phyloP scores from a whole-genome alignment of 2,888 invertebrate species.

The Macaria notata region DNA sequence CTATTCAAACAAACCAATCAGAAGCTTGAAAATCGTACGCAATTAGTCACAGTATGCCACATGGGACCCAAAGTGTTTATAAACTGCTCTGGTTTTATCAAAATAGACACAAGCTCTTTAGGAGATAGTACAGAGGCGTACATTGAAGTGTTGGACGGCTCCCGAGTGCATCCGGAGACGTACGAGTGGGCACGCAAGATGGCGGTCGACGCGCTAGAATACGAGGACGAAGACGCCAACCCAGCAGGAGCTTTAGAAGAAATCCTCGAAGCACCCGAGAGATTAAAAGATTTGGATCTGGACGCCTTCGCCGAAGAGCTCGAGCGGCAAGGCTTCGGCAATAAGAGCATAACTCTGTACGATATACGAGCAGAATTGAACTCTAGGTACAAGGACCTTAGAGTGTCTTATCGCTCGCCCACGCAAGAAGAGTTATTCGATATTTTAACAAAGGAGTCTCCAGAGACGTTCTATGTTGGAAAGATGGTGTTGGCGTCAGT shows the following conservation, averaged over 20 bases:
- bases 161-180: slow-evolving; percentile 99
- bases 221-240: slow-evolving; percentile 98
- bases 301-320: slow-evolving; percentile 99
- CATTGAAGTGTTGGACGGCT: slow-evolving; percentile 97
- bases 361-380: slow-evolving; percentile 98
- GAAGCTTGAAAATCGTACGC: slow-evolving; percentile 95
- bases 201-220: slow-evolving; percentile 99
- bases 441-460: slow-evolving; percentile 97
- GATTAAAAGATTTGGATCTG: slow-evolving; percentile 96
- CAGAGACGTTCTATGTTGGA: slow-evolving; percentile 94
- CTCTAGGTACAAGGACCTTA: slow-evolving; percentile 94
- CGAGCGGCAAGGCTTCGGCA: slow-evolving; percentile 94
- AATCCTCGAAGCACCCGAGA: slow-evolving; percentile 96
- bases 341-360: slow-evolving; percentile 96
- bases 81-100: slow-evolving; percentile 99
- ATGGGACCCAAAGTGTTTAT: slow-evolving; percentile 99
- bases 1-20: slow-evolving; percentile 95
- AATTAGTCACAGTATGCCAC: slow-evolving; percentile 96
- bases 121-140: slow-evolving; percentile 97
- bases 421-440: slow-evolving; percentile 95
- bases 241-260: slow-evolving; percentile 98
- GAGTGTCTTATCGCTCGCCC: slow-evolving; percentile 89
- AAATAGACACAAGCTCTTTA: slow-evolving; percentile 97
- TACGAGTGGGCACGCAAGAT: slow-evolving; percentile 99
- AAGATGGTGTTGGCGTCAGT: slow-evolving; percentile 93